These are phyloP conservation scores for Syrmaticus mikado DNA, from an alignment of 2,113 vertebrate genomes.

Conservation along the genomic window DNA sequence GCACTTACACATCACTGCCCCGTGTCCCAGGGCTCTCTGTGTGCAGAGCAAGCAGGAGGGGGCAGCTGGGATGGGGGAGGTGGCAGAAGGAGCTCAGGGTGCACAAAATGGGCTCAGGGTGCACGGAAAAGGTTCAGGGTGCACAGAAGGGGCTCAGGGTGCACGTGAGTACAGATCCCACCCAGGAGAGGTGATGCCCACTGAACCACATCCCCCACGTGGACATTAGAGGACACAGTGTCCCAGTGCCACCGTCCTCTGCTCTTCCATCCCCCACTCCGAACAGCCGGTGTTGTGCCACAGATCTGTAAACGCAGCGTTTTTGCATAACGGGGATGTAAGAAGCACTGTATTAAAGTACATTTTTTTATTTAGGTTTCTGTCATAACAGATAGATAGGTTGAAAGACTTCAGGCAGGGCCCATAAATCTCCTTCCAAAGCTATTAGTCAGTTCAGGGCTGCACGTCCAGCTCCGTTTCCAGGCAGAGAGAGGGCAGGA, in stretches of 20 bases:
- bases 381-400: not conserved
- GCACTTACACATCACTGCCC: fast-evolving
- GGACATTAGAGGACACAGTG: fast-evolving
- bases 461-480: not conserved
- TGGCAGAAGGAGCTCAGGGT: not conserved
- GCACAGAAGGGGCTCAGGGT: not conserved
- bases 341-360: not conserved
- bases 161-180: not conserved
- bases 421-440: not conserved
- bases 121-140: too few species aligned
- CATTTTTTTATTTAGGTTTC: not conserved
- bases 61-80: not conserved
- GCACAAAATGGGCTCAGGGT: not conserved
- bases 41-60: not conserved
- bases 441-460: not conserved
- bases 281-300: not conserved
- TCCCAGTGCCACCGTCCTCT: too few species aligned
- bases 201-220: fast-evolving
- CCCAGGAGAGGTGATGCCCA: not conserved
- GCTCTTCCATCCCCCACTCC: not conserved
- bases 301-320: fast-evolving
- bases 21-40: fast-evolving
- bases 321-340: not conserved
- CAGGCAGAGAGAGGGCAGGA: too few species aligned
- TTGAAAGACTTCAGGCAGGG: not conserved